Base-by-base conservation (phyloP, 1,140 invertebrate genomes). In the Drosophila equinoxialis region DNA sequence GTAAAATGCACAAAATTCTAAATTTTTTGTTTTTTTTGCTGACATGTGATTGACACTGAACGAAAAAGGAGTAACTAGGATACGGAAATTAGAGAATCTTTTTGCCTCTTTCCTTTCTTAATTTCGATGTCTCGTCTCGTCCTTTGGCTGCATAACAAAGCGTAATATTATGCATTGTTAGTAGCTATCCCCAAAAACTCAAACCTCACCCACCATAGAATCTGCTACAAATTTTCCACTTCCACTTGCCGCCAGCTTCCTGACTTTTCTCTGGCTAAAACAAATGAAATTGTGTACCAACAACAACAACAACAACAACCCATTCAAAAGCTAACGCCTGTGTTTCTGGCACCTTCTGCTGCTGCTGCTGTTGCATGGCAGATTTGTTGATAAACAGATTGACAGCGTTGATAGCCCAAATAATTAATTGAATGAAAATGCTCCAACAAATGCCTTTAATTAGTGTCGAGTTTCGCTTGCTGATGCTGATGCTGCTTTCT, bases 351-450 rank as follows among this genome's bases (percentile, higher is more conserved):
- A 2, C n/a, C 51, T 14, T 7, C 11, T 51, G 57, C 55, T 17
- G 13, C 33, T 30, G 60, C 30, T 48, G 39, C 17, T 63, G 45
- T 64, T 78, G 41, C 39, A 61, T 78, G 71, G 77, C 85, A 90
- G 84, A 89, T 84, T 78, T 89, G 70, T 65, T 70, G 84, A 84
- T 89, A 85, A 90, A 82, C 71, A 90, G 86, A 90, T 90, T 90
- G 86, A 90, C 86, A 90, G 86, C 82, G 82, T 69, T 90, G 86
- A 90, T 90, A 82, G 81, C 60, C 68, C 59, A 90, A 86, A 90
- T 86, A 90, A 90, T 90, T 90, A 90, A 90, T 90, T 90, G 86
- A 90, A 90, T 82, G 81, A 86, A 85, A 90, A 72, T 75, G 72
- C 59, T 85, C 73, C 81, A 90, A 81, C 75, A 90, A 85, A 86